Conservation (phyloP, 2,888 invertebrate genomes). For the Sminthurinus aureus region DNA sequence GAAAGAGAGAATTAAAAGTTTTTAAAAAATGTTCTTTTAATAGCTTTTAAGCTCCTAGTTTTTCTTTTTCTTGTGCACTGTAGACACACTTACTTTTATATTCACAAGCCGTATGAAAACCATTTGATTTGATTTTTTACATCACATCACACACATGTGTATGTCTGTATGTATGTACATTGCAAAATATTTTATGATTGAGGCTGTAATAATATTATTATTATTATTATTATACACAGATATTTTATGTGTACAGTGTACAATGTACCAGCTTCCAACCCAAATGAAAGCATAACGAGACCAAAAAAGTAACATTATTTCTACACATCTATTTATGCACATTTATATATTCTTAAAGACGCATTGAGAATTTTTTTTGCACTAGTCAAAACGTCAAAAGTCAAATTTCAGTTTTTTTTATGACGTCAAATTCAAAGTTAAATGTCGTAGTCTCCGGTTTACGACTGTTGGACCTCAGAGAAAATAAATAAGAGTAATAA, state of each 20-base stretch:
- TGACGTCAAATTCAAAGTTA: neutral
- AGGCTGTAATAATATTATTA: too few relatives aligned
- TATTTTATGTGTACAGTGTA: neutral
- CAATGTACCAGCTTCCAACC: neutral
- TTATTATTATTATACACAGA: neutral
- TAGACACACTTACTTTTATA: neutral
- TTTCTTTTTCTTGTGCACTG: neutral
- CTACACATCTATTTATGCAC: neutral
- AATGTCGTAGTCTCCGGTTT: neutral
- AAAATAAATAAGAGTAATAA: neutral
- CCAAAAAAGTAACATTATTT: neutral
- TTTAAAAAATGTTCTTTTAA: neutral
- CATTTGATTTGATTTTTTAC: neutral
- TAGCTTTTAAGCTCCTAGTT: neutral
- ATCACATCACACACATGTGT: neutral
- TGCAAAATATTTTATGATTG: too few relatives aligned
- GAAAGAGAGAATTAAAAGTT: neutral
- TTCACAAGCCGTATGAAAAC: neutral
- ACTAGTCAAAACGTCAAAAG: too few relatives aligned
- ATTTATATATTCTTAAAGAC: neutral
- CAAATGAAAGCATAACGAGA: neutral
- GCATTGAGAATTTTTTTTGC: too few relatives aligned
- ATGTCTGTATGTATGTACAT: neutral
- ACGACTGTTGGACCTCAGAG: neutral
- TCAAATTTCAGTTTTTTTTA: neutral